Base-by-base conservation (phyloP, 2,888 invertebrate genomes). In the Drosophila paramelanica region DNA sequence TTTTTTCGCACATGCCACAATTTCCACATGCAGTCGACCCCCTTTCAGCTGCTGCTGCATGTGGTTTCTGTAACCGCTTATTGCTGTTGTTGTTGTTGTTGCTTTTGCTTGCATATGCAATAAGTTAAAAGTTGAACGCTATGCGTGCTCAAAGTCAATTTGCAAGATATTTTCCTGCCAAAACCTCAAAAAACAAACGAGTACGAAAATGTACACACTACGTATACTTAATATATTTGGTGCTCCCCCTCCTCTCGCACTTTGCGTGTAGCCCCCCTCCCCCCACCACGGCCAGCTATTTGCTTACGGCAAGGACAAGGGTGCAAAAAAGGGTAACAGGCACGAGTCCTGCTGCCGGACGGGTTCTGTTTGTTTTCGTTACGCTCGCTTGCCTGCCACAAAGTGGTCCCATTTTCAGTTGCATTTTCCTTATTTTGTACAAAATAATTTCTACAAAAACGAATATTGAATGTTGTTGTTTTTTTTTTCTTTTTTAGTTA, bases 61-160 rank as follows among this genome's bases (percentile, higher is more conserved):
- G 53, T 36, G 58, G 52, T 49, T 57, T 49, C 45, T 57, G 57
- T 25, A 36, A 36, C 36, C 36, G 36, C 36, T 36, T 36, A 13
- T 11, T 20, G 52, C 8, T 64, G 47, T 38, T 42, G 53, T 27
- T 56, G 62, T 77, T 69, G 56, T 62, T 56, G 41, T 50, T 59
- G 49, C 43, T 23, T 38, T n/a, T 49, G 61, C 42, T 67, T 45
- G 43, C 50, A 52, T 61, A 53, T 78, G 77, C 77, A 70, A 64
- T 75, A 73, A 57, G 73, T 53, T 65, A 75, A 75, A 73, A 61
- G 59, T 60, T 70, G 77, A 67, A 62, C 67, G 64, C 73, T 76
- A 72, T 83, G 82, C 82, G 88, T 83, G 82, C 69, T 55, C 38
- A 81, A 76, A 88, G 85, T 88, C 88, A 84, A 83, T 83, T 83